Evolutionary conservation across 1,140 invertebrate species (phyloP).

Genomic region (Drosophila paulistorum): DNA sequence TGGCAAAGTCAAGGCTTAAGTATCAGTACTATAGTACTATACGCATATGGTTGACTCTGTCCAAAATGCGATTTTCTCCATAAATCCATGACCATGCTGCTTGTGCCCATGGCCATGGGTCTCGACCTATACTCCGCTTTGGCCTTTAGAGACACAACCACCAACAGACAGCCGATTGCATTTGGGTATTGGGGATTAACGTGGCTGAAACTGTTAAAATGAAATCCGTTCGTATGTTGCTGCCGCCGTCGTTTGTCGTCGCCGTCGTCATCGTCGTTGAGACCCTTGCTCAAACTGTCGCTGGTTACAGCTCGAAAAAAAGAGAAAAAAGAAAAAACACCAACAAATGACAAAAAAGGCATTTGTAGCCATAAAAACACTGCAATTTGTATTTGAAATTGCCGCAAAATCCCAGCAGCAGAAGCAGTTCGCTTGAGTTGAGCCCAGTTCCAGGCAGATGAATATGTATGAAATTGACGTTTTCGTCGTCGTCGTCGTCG

Average conservation of each 20-base stretch:
- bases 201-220: constrained; percentile 78
- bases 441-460: constrained; percentile 44
- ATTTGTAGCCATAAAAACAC: constrained; percentile 80
- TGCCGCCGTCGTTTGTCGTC: constrained; percentile 14
- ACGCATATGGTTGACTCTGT: not conserved
- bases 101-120: constrained; percentile 6
- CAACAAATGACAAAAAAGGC: constrained; percentile 46
- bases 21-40: constrained; percentile 28
- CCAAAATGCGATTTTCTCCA: constrained; percentile 16
- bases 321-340: constrained; percentile 2
- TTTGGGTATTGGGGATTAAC: constrained; percentile 81
- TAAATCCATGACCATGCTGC: constrained; percentile 55
- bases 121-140: constrained; percentile 7
- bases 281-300: constrained; percentile 71
- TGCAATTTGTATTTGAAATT: constrained; percentile 82
- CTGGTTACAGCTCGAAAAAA: constrained; percentile 58
- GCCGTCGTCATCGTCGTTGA: constrained; percentile 42
- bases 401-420: constrained; percentile 75
- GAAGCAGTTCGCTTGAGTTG: constrained; percentile 49
- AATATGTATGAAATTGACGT: constrained; percentile 74
- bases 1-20: constrained; percentile 33
- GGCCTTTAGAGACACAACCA: constrained; percentile 58
- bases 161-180: constrained; percentile 71
- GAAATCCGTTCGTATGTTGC: constrained; percentile 72
- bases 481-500: constrained; percentile 31